A percentile compares a stretch with the other conserved stretches of the same genome.
phyloP scores from a whole-genome alignment of 2,888 invertebrate genomes.

The Busseola fusca region DNA sequence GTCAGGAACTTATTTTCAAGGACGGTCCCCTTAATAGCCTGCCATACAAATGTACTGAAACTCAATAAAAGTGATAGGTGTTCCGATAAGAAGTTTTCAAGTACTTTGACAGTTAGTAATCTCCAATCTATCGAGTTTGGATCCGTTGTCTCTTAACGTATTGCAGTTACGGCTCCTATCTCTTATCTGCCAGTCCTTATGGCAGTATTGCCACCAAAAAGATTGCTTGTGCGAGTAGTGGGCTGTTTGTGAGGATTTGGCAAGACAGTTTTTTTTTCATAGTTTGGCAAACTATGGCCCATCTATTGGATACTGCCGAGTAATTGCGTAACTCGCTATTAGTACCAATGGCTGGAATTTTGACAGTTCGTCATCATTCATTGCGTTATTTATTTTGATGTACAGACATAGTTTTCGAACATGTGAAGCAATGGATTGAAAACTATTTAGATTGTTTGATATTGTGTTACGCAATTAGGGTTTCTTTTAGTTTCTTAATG shows the following conservation, averaged over 20 bases:
- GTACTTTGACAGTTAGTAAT: slow-evolving; percentile 61
- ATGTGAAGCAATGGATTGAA: too few relatives aligned
- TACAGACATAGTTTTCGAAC: too few relatives aligned
- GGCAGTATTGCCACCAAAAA: slow-evolving; percentile 20
- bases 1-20: slow-evolving; percentile 17
- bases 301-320: too few relatives aligned
- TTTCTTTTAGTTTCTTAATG: background rate
- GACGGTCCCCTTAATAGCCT: slow-evolving; percentile 14
- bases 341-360: too few relatives aligned
- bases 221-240: slow-evolving; percentile 9
- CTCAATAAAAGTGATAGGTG: slow-evolving; percentile 59
- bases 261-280: background rate
- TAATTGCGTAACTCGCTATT: too few relatives aligned
- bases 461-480: too few relatives aligned
- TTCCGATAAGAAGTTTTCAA: slow-evolving; percentile 55
- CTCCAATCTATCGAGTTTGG: slow-evolving; percentile 58
- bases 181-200: slow-evolving; percentile 51
- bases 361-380: too few relatives aligned
- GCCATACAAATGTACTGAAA: slow-evolving; percentile 57
- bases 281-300: background rate
- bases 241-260: slow-evolving; percentile 10
- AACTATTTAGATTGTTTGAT: too few relatives aligned
- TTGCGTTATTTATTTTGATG: too few relatives aligned
- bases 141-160: slow-evolving; percentile 52
- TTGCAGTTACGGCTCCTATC: slow-evolving; percentile 56